These are phyloP conservation scores for Microctenopoma lineatum DNA, from an alignment of 2,797 vertebrate genomes.

Conservation along the genomic window DNA sequence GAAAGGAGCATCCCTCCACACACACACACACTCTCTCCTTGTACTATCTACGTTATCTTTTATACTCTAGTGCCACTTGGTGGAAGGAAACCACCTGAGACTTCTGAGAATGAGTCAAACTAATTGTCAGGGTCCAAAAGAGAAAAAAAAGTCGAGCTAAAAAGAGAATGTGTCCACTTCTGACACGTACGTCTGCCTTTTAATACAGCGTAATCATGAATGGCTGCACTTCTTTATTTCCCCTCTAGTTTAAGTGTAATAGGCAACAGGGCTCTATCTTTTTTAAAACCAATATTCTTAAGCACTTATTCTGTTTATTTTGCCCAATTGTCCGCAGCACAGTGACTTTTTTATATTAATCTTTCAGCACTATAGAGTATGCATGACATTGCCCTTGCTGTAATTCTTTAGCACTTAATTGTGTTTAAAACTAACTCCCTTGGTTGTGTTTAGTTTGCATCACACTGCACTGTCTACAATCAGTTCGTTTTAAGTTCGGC, in stretches of 20 bases:
- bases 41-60: conserved; percentile 76
- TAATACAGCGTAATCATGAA: conserved; percentile 72
- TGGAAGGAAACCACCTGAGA: conserved; percentile 82
- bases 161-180: conserved; percentile 61
- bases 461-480: conserved; percentile 86
- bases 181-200: conserved; percentile 76
- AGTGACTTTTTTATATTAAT: conserved; percentile 59
- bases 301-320: conserved; percentile 78
- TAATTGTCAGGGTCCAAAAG: conserved; percentile 79
- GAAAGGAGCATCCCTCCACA: conserved; percentile 66
- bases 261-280: conserved; percentile 62
- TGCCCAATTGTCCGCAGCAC: conserved; percentile 71
- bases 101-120: conserved; percentile 83
- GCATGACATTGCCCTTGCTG: conserved; percentile 67
- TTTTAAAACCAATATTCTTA: conserved; percentile 70
- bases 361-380: conserved; percentile 85
- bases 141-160: conserved; percentile 34
- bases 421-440: conserved; percentile 77
- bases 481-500: conserved; percentile 82
- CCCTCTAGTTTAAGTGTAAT: conserved; percentile 51
- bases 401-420: conserved; percentile 80
- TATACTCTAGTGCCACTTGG: conserved; percentile 87
- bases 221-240: conserved; percentile 70
- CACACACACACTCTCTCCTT: conserved; percentile 48
- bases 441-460: conserved; percentile 84